phyloP scores from a whole-genome alignment of 2,113 vertebrate genomes.

The Oceanodroma tethys region DNA sequence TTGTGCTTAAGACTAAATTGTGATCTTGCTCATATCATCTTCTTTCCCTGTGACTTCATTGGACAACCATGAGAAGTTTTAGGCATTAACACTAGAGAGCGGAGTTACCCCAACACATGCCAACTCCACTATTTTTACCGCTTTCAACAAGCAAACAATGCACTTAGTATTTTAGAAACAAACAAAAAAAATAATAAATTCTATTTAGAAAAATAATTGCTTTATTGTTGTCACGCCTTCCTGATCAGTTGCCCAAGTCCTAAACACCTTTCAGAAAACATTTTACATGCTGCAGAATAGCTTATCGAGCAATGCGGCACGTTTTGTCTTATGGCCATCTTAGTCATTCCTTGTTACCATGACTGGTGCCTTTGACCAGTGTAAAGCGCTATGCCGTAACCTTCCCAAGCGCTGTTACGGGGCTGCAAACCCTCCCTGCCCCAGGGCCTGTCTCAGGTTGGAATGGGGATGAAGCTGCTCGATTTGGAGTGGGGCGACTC shows the following conservation, averaged over 20 bases:
- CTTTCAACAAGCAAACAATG: background rate
- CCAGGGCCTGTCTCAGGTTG: slow-evolving; percentile 61
- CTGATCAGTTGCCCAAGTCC: background rate
- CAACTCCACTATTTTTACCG: background rate
- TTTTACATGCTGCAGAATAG: background rate
- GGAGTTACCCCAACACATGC: background rate
- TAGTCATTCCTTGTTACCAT: background rate
- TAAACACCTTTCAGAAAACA: slow-evolving; percentile 30
- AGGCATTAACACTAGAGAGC: background rate
- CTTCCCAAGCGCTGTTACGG: background rate
- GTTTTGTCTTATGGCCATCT: background rate
- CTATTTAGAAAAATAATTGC: slow-evolving; percentile 47
- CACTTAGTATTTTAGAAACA: background rate
- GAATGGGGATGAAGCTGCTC: slow-evolving; percentile 71
- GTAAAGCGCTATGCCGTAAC: background rate
- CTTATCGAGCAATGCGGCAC: background rate
- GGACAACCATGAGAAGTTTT: background rate
- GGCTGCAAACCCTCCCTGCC: background rate
- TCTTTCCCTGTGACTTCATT: background rate
- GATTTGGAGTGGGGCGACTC: slow-evolving; percentile 77
- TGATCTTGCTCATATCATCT: background rate
- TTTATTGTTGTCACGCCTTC: background rate
- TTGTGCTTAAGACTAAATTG: background rate
- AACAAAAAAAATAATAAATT: background rate
- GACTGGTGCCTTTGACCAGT: background rate